Base-by-base conservation (phyloP, 2,888 invertebrate species). In the Syritta pipiens region DNA sequence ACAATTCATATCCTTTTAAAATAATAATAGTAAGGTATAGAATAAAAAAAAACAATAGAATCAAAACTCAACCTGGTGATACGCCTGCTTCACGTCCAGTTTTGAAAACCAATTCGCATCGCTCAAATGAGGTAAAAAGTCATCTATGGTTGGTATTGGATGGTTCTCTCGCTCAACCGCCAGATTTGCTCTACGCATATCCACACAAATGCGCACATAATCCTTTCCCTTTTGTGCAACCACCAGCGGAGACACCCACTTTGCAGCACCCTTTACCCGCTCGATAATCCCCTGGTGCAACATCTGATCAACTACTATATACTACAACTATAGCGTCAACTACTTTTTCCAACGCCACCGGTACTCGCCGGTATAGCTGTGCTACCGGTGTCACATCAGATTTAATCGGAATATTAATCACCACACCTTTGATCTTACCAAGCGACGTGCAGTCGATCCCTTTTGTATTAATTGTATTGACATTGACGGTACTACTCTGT, bases 21-120 rank as follows among this genome's bases (percentile, higher is more conserved):
- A n/a, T n/a, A n/a, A n/a, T n/a, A n/a, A n/a, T n/a, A n/a, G n/a
- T n/a, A n/a, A n/a, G n/a, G n/a, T n/a, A n/a, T n/a, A n/a, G n/a
- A n/a, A n/a, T n/a, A n/a, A n/a, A n/a, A n/a, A n/a, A n/a, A n/a
- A n/a, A n/a, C n/a, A n/a, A n/a, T n/a, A n/a, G n/a, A n/a, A n/a
- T n/a, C n/a, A n/a, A n/a, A n/a, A n/a, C n/a, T n/a, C n/a, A n/a
- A n/a, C n/a, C n/a, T n/a, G n/a, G n/a, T n/a, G n/a, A n/a, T n/a
- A n/a, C n/a, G n/a, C n/a, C n/a, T n/a, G n/a, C n/a, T n/a, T n/a
- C 2, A 87, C 59, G 55, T 88, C 87, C 6, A 87, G 77, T 81
- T 85, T 86, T n/a, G 79, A 69, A 28, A 83, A 85, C 9, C 42
- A 30, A 44, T 76, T 72, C 3, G 82, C 81, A 28, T 51, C 68